phyloP scores from a whole-genome alignment of 30 jellyfish, hydroid and myxozoan species.

The Turritopsis dohrnii region DNA sequence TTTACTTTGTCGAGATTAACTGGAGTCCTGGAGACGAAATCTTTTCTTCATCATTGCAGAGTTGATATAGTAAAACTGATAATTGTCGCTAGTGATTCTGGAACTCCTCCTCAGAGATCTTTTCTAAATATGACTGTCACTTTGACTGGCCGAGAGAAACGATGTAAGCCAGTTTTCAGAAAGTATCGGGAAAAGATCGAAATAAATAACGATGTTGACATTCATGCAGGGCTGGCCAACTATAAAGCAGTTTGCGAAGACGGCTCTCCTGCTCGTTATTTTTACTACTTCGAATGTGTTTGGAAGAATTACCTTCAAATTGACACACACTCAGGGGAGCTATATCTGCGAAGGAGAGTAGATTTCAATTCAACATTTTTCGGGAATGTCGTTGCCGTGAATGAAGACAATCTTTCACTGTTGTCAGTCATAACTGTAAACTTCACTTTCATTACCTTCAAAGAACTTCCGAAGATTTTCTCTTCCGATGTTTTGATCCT shows the following conservation, averaged over 20 bases:
- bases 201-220: background rate
- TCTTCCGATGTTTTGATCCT: background rate
- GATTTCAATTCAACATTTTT: background rate
- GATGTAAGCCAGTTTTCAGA: background rate
- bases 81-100: slow-evolving; percentile 15
- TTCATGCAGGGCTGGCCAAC: background rate
- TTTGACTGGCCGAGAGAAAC: background rate
- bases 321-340: background rate
- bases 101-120: slow-evolving; percentile 16
- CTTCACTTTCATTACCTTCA: background rate
- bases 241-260: slow-evolving; percentile 6
- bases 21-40: background rate
- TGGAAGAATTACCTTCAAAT: background rate
- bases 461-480: background rate
- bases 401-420: background rate
- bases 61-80: background rate
- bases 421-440: background rate
- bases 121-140: background rate
- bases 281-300: background rate
- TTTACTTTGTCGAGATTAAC: background rate
- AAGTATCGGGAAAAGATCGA: background rate
- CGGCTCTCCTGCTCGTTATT: background rate
- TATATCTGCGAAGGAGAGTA: slow-evolving; percentile 5
- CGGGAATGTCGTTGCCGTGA: background rate
- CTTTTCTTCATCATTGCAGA: background rate